Conservation (phyloP, 1,140 invertebrate species). For the Semibalanus balanoides region DNA sequence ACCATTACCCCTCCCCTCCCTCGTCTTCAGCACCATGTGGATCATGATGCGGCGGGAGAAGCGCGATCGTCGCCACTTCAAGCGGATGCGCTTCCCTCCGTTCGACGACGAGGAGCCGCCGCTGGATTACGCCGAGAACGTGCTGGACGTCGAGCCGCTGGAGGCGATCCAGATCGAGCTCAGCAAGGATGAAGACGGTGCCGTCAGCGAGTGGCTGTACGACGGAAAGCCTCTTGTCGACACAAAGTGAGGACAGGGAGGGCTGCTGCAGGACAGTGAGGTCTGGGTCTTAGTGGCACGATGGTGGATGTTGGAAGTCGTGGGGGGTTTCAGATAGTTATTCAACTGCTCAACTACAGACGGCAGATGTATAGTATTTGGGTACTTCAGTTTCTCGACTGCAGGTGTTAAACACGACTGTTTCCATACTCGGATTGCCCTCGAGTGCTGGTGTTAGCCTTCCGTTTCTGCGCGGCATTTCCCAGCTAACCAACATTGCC, state of each 20-base stretch:
- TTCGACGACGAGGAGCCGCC: slow-evolving; percentile 99
- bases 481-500: no score
- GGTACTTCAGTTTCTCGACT: no score
- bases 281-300: no score
- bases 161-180: slow-evolving; percentile 99
- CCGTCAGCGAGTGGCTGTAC: slow-evolving; percentile 86
- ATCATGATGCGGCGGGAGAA: slow-evolving; percentile 99
- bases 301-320: no score
- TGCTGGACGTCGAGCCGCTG: slow-evolving; percentile 95
- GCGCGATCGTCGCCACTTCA: slow-evolving; percentile 94
- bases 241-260: slow-evolving; percentile 43
- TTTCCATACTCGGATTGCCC: no score
- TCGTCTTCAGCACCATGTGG: slow-evolving; percentile 93
- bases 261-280: no score
- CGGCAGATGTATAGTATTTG: no score
- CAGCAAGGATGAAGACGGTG: slow-evolving; percentile 86
- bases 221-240: slow-evolving; percentile 93
- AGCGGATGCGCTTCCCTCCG: slow-evolving; percentile 98
- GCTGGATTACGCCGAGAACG: slow-evolving; percentile 97
- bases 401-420: no score
- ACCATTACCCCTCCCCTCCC: slow-evolving; percentile 15
- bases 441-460: no score
- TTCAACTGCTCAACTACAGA: no score
- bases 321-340: no score
- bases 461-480: no score